Percentiles rank a stretch among this genome's conserved stretches.
These are phyloP conservation scores for Stenchaetothrips biformis DNA, from an alignment of 2,888 invertebrate species.

Conservation along the genomic window DNA sequence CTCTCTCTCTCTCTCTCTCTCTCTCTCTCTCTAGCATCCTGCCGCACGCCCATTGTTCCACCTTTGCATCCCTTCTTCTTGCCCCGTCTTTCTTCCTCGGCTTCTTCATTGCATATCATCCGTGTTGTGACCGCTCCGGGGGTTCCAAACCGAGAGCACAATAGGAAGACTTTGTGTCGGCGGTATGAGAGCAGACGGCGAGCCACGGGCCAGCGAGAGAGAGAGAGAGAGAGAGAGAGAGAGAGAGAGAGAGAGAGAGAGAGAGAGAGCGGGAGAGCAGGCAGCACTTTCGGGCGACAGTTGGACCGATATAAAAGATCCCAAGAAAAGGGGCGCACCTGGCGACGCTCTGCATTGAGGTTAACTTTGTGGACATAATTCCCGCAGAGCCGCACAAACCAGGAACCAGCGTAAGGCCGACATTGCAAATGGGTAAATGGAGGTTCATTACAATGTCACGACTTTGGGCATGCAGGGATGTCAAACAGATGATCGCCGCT, in stretches of 20 bases:
- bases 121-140: constrained; percentile 12
- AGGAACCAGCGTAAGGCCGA: background rate
- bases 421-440: background rate
- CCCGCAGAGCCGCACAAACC: constrained; percentile 11
- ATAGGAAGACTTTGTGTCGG: constrained; percentile 21
- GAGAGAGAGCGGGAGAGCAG: background rate
- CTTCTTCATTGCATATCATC: background rate
- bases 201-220: no score
- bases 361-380: constrained; percentile 25
- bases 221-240: background rate
- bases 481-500: background rate
- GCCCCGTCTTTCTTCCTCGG: background rate
- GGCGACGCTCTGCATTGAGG: background rate
- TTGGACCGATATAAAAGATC: constrained; percentile 17
- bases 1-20: background rate
- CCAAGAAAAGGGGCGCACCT: background rate
- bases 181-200: background rate
- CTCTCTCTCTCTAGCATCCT: background rate
- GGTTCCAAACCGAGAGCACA: constrained; percentile 12
- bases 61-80: background rate
- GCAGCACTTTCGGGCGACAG: background rate
- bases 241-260: background rate
- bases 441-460: constrained; percentile 21
- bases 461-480: background rate
- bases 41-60: background rate